phyloP scores from a whole-genome alignment of 1,140 invertebrate species.

The Macrotrachela quadricornifera region DNA sequence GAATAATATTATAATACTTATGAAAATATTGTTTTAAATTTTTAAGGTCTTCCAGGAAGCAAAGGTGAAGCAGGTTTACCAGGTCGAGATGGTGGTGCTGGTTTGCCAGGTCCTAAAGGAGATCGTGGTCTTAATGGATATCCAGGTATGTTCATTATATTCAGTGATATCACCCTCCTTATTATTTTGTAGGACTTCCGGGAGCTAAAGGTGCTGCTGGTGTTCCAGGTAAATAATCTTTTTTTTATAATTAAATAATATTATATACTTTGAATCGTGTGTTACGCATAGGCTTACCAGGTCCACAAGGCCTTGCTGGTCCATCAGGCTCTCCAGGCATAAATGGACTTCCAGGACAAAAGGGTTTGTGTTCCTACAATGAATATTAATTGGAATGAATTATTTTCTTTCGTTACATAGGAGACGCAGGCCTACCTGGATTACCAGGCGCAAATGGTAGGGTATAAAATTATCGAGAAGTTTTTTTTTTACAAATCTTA shows the following conservation, averaged over 20 bases:
- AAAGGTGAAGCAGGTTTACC: no score
- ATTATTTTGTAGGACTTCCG: neutral
- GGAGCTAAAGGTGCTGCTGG: slow-evolving; percentile 2
- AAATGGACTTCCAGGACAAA: slow-evolving; percentile 1
- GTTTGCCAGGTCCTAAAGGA: neutral
- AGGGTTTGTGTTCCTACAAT: no score
- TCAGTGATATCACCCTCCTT: no score
- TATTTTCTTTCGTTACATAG: neutral
- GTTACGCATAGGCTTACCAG: neutral
- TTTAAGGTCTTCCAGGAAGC: no score
- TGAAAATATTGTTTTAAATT: no score
- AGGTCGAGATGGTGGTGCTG: neutral
- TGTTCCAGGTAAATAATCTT: neutral
- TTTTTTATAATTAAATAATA: neutral
- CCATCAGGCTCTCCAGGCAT: neutral
- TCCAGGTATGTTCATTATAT: no score
- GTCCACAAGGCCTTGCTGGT: neutral
- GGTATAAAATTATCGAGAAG: no score
- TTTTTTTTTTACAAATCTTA: neutral
- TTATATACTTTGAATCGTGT: neutral
- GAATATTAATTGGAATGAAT: no score
- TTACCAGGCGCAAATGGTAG: neutral
- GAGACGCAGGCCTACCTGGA: neutral
- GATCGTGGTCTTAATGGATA: neutral
- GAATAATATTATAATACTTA: neutral